Evolutionary conservation across 2,888 invertebrate species (phyloP), one percentile per base, ranked within the genome.

Genomic region (Parapristionchus giblindavisi): DNA sequence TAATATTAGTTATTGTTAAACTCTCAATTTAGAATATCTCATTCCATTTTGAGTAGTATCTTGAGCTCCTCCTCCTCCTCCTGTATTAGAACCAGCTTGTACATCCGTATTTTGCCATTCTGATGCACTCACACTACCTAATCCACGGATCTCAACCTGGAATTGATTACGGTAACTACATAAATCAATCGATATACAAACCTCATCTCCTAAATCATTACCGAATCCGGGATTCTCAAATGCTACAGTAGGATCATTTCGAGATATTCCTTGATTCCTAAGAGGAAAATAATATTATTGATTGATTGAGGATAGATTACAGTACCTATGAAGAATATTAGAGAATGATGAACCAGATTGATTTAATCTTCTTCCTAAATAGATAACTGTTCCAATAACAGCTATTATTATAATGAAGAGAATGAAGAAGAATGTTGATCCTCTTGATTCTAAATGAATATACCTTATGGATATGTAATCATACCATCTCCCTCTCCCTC

Each of bases 221-320:
- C 78, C 79, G 36, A 77, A 82, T 0, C 80, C 82, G 1, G 82
- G 82, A 76, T 83, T 83, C 61, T 83, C 83, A 54, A 83, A 83
- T 5, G 83, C 83, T 0, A 82, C 83, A 1, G 80, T 77, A 11
- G 81, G 81, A 61, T 83, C 80, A 56, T 80, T 79, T 8, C 68
- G 11, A 29, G 70, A 21, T 17, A 70, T 38, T 52, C 52, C 36
- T 29, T 52, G n/a, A 27, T 70, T 54, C 27, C 70, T 70, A 36
- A 14, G 52, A 36, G 11, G 5, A 54, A 43, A 17, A 17, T 14
- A 14, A 8, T 8, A 43, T 43, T 43, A 43, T 43, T 17, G 43
- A 43, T 43, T 17, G 43, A 43, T 43, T 17, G 17, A 43, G 43
- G 17, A 43, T 14, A 17, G 8, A 17, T 0, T 56, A 34, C 21